Evolutionary conservation across 2,888 invertebrate species (phyloP).

Genomic region (Volucella inflata): DNA sequence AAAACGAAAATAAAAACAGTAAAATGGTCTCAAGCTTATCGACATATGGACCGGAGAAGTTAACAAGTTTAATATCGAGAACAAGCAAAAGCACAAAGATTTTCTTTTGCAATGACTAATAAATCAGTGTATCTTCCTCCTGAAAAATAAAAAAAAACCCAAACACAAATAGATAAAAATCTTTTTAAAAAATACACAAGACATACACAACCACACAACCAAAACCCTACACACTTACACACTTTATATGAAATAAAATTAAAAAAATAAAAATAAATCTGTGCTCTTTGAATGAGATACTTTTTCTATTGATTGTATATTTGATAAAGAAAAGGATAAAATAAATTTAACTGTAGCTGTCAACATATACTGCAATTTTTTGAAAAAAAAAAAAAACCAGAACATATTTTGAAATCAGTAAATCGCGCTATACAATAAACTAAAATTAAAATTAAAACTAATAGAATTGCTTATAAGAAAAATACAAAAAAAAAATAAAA

Average conservation of each 20-base stretch:
- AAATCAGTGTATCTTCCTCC: conserved; percentile 71
- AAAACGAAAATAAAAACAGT: background rate
- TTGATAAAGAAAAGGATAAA: conserved; percentile 62
- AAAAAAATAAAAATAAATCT: conserved; percentile 34
- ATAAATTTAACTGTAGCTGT: conserved; percentile 63
- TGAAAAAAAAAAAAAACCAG: conserved; percentile 39
- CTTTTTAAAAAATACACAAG: conserved; percentile 1
- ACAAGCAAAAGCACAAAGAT: conserved; percentile 29
- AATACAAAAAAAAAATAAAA: conserved; percentile 78
- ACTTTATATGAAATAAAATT: background rate
- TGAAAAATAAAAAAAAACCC: conserved; percentile 15
- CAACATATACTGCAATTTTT: conserved; percentile 60
- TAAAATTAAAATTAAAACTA: conserved; percentile 28
- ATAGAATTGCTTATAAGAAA: conserved; percentile 80
- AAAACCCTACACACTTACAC: background rate
- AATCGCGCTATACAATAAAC: conserved; percentile 71
- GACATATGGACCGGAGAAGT: conserved; percentile 66
- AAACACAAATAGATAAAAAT: conserved; percentile 3
- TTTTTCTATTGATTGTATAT: conserved; percentile 71
- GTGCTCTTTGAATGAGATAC: conserved; percentile 70
- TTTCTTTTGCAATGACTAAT: conserved; percentile 61
- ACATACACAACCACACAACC: conserved; percentile 9
- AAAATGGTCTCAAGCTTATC: conserved; percentile 39
- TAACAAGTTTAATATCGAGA: conserved; percentile 33
- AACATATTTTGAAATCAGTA: conserved; percentile 58